Base-by-base conservation (phyloP, 2,797 vertebrate genomes). In the Adelosebastes latens region DNA sequence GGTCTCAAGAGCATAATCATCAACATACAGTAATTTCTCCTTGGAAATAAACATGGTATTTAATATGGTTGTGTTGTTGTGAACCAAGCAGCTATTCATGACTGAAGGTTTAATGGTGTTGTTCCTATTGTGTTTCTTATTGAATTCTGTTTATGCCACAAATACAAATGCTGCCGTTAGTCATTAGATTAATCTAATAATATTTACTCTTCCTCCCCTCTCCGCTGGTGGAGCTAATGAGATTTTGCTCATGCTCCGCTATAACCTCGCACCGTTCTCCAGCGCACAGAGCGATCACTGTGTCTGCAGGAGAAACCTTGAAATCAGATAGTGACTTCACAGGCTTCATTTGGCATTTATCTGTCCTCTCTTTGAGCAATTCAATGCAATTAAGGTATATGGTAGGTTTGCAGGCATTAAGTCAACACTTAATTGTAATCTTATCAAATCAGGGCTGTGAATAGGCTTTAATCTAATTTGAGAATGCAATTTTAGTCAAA, bases 121-220 rank as follows among this genome's bases (percentile, higher is more conserved):
- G 80, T 83, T 86, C 81, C 77, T 81, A 80, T 94, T 93, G 91
- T 92, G 88, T 89, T 92, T 93, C 72, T 87, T 90, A 94, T 92
- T 91, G 80, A 92, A 92, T 94, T 93, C 79, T 84, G 89, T 95
- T 94, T 92, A 88, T 90, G 70, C 85, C 91, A 72, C 92, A 96
- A 96, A 96, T 96, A 93, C 95, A 95, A 96, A 94, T 75, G 92
- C 93, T 96, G 93, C 94, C 78, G 95, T 93, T 92, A 80, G 93
- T 95, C 93, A 95, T 96, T 96, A 96, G 83, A 95, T 94, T 95
- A 95, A 96, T 96, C 91, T 92, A 95, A 96, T 96, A 90, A 93
- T 86, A 88, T 90, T 90, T 91, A 90, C 84, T 89, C 91, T 91
- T 90, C 87, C 91, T 93, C 84, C 88, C 77, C 82, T 91, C 85